These are phyloP conservation scores for Drosophila subquinaria DNA, from an alignment of 2,888 invertebrate species.

Conservation along the genomic window DNA sequence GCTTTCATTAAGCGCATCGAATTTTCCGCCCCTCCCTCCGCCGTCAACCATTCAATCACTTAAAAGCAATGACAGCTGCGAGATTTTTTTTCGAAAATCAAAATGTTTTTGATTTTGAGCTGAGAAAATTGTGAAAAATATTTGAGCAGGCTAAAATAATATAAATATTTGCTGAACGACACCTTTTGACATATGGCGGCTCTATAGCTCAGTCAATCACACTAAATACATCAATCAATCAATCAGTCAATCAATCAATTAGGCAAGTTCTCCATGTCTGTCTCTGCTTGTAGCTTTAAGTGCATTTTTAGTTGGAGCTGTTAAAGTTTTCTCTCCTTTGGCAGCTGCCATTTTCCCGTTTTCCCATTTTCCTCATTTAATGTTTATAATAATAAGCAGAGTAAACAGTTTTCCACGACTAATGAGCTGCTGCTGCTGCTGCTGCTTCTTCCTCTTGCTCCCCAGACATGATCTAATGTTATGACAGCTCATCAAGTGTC, in stretches of 20 bases:
- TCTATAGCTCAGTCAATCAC: slow-evolving; percentile 48
- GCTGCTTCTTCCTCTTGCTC: slow-evolving; percentile 26
- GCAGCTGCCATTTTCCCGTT: slow-evolving; percentile 24
- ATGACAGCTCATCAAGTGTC: slow-evolving; percentile 85
- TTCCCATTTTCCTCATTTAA: slow-evolving; percentile 43
- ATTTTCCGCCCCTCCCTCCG: slow-evolving; percentile 40
- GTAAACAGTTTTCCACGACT: slow-evolving; percentile 74
- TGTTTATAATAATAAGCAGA: slow-evolving; percentile 77
- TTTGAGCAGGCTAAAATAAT: slow-evolving; percentile 61
- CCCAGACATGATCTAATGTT: slow-evolving; percentile 82
- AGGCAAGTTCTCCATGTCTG: slow-evolving; percentile 25
- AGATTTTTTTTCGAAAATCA: slow-evolving; percentile 27
- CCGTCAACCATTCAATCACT: slow-evolving; percentile 28
- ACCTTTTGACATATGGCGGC: slow-evolving; percentile 66
- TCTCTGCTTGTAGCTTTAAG: slow-evolving; percentile 51
- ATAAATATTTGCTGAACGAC: slow-evolving; percentile 56
- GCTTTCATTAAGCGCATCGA: slow-evolving; percentile 77
- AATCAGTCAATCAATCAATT: slow-evolving; percentile 69
- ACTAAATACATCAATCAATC: slow-evolving; percentile 42
- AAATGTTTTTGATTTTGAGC: slow-evolving; percentile 23
- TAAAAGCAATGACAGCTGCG: slow-evolving; percentile 66
- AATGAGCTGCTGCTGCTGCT: slow-evolving; percentile 61
- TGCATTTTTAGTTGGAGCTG: slow-evolving; percentile 58
- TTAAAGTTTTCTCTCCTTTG: slow-evolving; percentile 48
- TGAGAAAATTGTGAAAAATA: slow-evolving; percentile 34